phyloP scores from a whole-genome alignment of 2,113 vertebrate genomes.

The Turnix velox region DNA sequence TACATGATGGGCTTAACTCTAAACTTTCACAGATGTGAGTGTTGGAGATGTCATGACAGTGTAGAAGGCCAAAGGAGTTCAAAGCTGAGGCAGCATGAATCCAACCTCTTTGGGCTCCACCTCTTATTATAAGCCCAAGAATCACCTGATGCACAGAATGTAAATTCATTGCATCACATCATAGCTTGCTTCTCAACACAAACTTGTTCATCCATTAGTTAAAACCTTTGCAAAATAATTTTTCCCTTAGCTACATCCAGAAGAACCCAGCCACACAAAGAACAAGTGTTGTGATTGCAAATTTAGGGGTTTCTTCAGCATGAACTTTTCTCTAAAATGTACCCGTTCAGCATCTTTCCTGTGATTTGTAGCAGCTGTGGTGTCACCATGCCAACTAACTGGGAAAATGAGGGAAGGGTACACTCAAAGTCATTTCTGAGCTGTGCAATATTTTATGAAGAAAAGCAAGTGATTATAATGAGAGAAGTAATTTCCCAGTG shows the following conservation, averaged over 20 bases:
- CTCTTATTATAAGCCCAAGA: not conserved
- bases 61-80: not conserved
- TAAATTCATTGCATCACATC: not conserved
- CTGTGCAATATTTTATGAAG: not conserved
- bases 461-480: constrained; percentile 40
- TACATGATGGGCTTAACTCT: not conserved
- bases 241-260: not conserved
- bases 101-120: not conserved
- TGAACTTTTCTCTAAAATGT: not conserved
- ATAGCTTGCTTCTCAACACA: not conserved
- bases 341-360: not conserved
- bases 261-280: not conserved
- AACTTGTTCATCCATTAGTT: not conserved
- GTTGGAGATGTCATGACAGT: rapidly evolving
- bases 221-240: not conserved
- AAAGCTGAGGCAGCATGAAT: not conserved
- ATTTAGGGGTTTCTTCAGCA: constrained; percentile 14
- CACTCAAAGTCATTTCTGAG: constrained; percentile 7
- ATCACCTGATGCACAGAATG: not conserved
- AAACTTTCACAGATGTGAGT: not conserved
- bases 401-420: not conserved
- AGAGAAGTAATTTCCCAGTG: not conserved
- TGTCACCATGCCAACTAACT: constrained; percentile 46
- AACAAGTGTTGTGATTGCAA: constrained; percentile 17
- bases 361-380: constrained; percentile 48